Evolutionary conservation across 2,888 invertebrate genomes (phyloP), one percentile per base, ranked within the genome.

Genomic region (Euplagia quadripunctaria): DNA sequence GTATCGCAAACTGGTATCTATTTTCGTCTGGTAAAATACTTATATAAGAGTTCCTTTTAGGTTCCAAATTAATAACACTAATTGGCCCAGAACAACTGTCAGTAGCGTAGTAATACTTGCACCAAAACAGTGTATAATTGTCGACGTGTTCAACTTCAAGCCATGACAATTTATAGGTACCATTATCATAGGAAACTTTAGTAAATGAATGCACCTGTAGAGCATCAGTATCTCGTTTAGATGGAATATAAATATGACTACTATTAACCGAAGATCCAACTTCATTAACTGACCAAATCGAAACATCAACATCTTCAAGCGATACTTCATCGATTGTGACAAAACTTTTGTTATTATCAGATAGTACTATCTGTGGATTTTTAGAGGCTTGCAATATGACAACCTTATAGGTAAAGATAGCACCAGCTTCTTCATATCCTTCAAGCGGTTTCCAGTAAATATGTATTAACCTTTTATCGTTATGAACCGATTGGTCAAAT

Each of bases 61-160:
- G 31, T 31, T 2, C 31, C 31, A 31, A 31, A 31, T 31, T 31
- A 31, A 31, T 31, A 31, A 31, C 1, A 31, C 31, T 31, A 31
- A 31, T 31, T 31, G 31, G 31, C 31, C 31, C 31, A 31, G 31
- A 1, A 31, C 31, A 31, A 31, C 31, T 31, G 31, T 31, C 31
- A 31, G 31, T 31, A 31, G 31, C 31, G 31, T 31, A 31, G 31
- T 31, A 1, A 31, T 31, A 31, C 31, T 31, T 31, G 31, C 98
- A 98, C 98, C 98, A 98, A 91, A 98, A 98, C 41, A 98, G 96
- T 0, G 98, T 98, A 83, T 98, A 98, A 89, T 97, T 97, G 46
- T 95, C 96, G 75, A 92, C 88, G 70, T 92, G 91, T 70, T 93
- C 86, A 0, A 97, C 97, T 43, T 96, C 96, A 80, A 96, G 96